These are phyloP conservation scores for Pristionchus exspectatus DNA, from an alignment of 2,888 invertebrate genomes.

Conservation along the genomic window DNA sequence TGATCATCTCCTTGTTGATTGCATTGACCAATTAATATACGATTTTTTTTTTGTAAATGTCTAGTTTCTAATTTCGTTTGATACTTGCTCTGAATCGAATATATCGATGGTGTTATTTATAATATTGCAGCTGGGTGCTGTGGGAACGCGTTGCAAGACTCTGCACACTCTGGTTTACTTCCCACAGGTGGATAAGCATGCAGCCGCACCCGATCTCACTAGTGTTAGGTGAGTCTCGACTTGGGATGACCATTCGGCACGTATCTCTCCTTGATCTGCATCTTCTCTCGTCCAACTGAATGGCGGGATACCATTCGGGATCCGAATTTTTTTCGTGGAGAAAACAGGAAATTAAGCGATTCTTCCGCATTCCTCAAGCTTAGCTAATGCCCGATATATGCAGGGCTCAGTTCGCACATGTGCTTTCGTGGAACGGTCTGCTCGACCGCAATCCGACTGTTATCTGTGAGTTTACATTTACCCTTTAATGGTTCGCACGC, in stretches of 20 bases:
- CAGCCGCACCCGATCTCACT: constrained; percentile 54
- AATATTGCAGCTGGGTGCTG: constrained; percentile 42
- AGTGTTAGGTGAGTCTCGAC: constrained; percentile 55
- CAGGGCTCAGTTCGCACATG: constrained; percentile 68
- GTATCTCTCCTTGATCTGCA: no score
- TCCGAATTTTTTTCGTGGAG: background rate
- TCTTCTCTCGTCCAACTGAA: no score
- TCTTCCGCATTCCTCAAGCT: background rate
- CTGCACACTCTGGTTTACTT: constrained; percentile 75
- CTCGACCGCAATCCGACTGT: constrained; percentile 61
- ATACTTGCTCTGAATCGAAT: background rate
- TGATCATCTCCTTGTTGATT: background rate
- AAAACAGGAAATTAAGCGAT: no score
- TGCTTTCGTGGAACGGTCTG: constrained; percentile 67
- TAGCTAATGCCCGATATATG: background rate
- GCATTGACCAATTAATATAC: background rate
- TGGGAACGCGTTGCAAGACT: constrained; percentile 59
- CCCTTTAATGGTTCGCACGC: background rate
- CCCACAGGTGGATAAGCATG: constrained; percentile 62
- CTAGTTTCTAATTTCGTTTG: background rate
- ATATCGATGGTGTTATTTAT: background rate
- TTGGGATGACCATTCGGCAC: no score
- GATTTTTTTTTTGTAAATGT: background rate
- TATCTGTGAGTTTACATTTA: constrained; percentile 57
- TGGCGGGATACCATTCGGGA: background rate